Evolutionary conservation across 2,888 invertebrate genomes (phyloP), one percentile per base, ranked within the genome.

Genomic region (Polymixis lichenea): DNA sequence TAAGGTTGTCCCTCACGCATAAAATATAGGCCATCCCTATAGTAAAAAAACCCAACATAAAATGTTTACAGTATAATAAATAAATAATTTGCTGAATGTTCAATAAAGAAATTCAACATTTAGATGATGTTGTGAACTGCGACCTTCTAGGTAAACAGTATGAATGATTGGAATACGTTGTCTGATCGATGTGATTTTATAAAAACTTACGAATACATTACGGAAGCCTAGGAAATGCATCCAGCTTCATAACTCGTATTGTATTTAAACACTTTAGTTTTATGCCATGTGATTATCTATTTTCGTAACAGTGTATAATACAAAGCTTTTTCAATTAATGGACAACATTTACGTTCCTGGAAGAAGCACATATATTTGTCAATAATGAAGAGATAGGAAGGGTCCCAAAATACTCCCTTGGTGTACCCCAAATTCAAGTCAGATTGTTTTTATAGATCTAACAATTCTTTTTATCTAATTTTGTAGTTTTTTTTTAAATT

Each of bases 1-100:
- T 71, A 77, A 68, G 80, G 86, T 82, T 76, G 75, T 80, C 67
- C 55, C 67, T 80, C 53, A 9, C 46, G 46, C 46, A 67, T 72
- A 72, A 55, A 77, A 83, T 74, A 71, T 82, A 77, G 86, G 83
- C 43, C 73, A 62, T 55, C 73, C 73, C 64, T 62, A 25, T 53
- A 85, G 56, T 71, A 83, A 82, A 80, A n/a, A 76, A 85, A 46
- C 60, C 32, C 15, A 85, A 46, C 67, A 56, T 81, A 68, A 68
- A 51, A 49, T 46, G 51, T 56, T 69, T 51, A 73, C 65, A 60
- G 65, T 61, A 43, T 38, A 53, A n/a, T 61, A 80, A 73, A 81
- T 66, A 80, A 66, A 67, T 64, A 64, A 64, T 76, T 49, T 49
- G n/a, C 38, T n/a, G 32, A 28, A 46, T 58, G 60, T 73, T 75